Percentiles rank a stretch among this genome's conserved stretches.
phyloP scores from a whole-genome alignment of 1,140 invertebrate species.

The Coboldia fuscipes region DNA sequence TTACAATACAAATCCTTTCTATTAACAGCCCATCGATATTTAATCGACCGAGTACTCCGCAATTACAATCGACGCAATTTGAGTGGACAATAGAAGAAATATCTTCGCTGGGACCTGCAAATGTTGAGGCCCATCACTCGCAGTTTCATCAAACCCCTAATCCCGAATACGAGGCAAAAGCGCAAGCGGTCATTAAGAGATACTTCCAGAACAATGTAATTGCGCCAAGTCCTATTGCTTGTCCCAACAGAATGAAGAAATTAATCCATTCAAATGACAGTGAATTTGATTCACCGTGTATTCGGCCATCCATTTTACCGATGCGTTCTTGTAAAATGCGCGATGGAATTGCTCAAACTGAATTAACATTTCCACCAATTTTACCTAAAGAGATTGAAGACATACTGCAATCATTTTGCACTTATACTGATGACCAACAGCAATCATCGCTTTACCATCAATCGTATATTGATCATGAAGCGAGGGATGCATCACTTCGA shows the following conservation, averaged over 20 bases:
- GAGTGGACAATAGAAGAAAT: conserved; percentile 30
- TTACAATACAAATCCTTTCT: not conserved
- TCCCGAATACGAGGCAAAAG: conserved; percentile 25
- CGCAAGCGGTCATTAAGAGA: conserved; percentile 26
- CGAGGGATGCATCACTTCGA: conserved; percentile 10
- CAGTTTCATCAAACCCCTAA: conserved; percentile 25
- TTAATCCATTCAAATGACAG: no score
- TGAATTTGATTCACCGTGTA: no score
- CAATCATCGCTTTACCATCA: not conserved
- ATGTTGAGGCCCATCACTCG: conserved; percentile 26
- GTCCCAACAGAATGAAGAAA: conserved; percentile 16
- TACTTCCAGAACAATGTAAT: conserved; percentile 28
- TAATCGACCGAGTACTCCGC: conserved; percentile 12
- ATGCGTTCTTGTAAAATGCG: no score
- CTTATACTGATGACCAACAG: conserved; percentile 18
- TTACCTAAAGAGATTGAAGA: conserved; percentile 25
- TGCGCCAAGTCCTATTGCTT: conserved; percentile 26
- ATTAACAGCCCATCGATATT: conserved; percentile 18
- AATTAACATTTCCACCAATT: conserved; percentile 23
- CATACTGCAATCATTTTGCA: conserved; percentile 25
- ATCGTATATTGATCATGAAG: conserved; percentile 2
- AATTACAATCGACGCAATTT: conserved; percentile 20
- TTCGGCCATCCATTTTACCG: no score
- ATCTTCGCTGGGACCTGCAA: conserved; percentile 25
- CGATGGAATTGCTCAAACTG: conserved; percentile 22